Evolutionary conservation across 2,888 invertebrate genomes (phyloP).

Genomic region (Pardosa pseudoannulata): DNA sequence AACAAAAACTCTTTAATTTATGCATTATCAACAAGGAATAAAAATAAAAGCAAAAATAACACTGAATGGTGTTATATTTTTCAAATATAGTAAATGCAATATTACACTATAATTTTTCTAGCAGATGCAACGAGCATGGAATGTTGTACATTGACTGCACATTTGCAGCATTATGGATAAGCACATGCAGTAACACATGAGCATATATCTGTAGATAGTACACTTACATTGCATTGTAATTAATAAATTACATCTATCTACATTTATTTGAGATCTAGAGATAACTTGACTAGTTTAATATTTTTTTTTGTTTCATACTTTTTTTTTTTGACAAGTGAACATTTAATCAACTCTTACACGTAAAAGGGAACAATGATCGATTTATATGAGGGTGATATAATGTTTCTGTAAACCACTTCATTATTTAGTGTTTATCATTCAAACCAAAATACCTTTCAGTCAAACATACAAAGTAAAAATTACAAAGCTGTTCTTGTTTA

Average conservation of each 20-base stretch:
- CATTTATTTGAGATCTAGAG: conserved; percentile 29
- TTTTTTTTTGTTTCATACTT: background rate
- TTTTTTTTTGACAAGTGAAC: background rate
- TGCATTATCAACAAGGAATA: background rate
- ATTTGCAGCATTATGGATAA: conserved; percentile 12
- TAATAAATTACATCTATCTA: conserved; percentile 49
- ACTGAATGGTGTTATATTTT: background rate
- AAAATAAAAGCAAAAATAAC: background rate
- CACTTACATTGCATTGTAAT: conserved; percentile 22
- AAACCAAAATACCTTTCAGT: background rate
- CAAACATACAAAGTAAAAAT: no score
- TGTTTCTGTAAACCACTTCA: background rate
- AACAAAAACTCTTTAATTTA: background rate
- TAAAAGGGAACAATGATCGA: background rate
- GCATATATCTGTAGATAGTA: conserved; percentile 22
- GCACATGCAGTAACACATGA: conserved; percentile 33
- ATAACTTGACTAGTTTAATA: conserved; percentile 15
- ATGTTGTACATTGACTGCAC: conserved; percentile 8
- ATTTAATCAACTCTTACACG: background rate
- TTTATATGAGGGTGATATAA: background rate
- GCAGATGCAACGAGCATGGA: conserved; percentile 18
- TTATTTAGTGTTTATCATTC: background rate
- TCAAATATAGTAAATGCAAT: conserved; percentile 27
- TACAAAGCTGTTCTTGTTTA: no score
- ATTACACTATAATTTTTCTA: background rate